These are phyloP conservation scores for Hirtodrosophila cameraria DNA, from an alignment of 2,888 invertebrate species.

Conservation along the genomic window DNA sequence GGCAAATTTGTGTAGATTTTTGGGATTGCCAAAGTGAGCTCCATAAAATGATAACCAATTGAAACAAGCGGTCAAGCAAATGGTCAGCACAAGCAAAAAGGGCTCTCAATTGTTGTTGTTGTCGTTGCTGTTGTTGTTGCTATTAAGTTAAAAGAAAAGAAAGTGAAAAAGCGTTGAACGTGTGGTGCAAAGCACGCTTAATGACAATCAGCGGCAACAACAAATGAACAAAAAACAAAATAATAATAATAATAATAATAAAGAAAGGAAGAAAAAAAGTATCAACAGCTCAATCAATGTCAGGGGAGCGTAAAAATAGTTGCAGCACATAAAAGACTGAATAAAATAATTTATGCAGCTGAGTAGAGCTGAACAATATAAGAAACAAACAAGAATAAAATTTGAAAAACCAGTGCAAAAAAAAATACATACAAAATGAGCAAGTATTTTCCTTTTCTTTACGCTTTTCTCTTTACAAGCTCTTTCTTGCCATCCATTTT, in stretches of 20 bases:
- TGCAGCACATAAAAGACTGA: conserved; percentile 41
- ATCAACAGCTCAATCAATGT: conserved; percentile 75
- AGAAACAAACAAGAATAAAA: conserved; percentile 9
- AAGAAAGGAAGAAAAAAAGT: conserved; percentile 31
- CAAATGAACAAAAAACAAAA: conserved; percentile 13
- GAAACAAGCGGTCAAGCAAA: conserved; percentile 36
- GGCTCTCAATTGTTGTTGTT: too few species aligned
- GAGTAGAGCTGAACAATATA: conserved; percentile 52
- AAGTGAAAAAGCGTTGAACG: not conserved
- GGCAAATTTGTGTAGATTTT: conserved; percentile 4
- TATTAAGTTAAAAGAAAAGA: not conserved
- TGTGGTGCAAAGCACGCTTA: conserved; percentile 3
- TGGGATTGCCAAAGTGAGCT: conserved; percentile 31
- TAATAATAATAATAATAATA: conserved; percentile 30
- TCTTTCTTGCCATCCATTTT: conserved; percentile 10
- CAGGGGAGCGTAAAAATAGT: conserved; percentile 56
- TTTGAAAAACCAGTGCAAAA: not conserved
- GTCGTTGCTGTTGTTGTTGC: too few species aligned
- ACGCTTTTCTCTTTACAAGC: conserved; percentile 2
- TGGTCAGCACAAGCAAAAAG: conserved; percentile 20
- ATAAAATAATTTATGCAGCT: conserved; percentile 72
- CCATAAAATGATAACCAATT: conserved; percentile 63
- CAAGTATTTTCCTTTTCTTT: conserved; percentile 10
- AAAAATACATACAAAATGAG: conserved; percentile 29
- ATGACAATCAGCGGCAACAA: conserved; percentile 14